These are phyloP conservation scores for Heliconius hortense DNA, from an alignment of 2,888 invertebrate species.

Conservation along the genomic window DNA sequence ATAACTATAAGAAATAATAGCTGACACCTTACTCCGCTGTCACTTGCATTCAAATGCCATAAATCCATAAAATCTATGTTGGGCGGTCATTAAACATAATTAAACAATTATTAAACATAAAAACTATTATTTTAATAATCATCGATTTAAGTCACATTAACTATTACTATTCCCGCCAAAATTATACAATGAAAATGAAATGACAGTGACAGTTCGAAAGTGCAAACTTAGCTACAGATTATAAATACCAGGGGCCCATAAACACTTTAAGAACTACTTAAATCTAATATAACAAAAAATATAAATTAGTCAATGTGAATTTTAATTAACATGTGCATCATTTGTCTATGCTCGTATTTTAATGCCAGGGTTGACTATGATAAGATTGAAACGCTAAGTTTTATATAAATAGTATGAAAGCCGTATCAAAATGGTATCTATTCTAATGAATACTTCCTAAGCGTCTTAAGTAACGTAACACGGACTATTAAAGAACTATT, in stretches of 20 bases:
- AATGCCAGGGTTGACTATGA: constrained; percentile 55
- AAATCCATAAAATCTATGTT: not conserved
- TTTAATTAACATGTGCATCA: constrained; percentile 78
- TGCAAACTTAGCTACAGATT: constrained; percentile 39
- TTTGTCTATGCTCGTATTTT: constrained; percentile 62
- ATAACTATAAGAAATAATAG: no score
- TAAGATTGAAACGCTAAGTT: constrained; percentile 46
- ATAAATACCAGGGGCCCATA: constrained; percentile 58
- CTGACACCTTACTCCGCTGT: constrained; percentile 30
- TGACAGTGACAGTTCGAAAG: constrained; percentile 37
- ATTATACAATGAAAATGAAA: constrained; percentile 33
- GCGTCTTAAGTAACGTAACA: constrained; percentile 20
- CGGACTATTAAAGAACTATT: constrained; percentile 30
- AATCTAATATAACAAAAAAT: constrained; percentile 76
- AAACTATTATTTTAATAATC: constrained; percentile 1
- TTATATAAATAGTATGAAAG: constrained; percentile 55
- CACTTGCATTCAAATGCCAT: constrained; percentile 45
- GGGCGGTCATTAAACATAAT: constrained; percentile 8
- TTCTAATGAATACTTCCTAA: constrained; percentile 36
- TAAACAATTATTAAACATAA: constrained; percentile 8
- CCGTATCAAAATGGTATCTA: constrained; percentile 51
- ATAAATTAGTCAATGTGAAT: constrained; percentile 77
- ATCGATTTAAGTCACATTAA: not conserved
- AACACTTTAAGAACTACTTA: constrained; percentile 63
- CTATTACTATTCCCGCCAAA: not conserved